These are phyloP conservation scores for Pelodiscus sinensis DNA, from an alignment of 2,113 vertebrate species.

Conservation along the genomic window DNA sequence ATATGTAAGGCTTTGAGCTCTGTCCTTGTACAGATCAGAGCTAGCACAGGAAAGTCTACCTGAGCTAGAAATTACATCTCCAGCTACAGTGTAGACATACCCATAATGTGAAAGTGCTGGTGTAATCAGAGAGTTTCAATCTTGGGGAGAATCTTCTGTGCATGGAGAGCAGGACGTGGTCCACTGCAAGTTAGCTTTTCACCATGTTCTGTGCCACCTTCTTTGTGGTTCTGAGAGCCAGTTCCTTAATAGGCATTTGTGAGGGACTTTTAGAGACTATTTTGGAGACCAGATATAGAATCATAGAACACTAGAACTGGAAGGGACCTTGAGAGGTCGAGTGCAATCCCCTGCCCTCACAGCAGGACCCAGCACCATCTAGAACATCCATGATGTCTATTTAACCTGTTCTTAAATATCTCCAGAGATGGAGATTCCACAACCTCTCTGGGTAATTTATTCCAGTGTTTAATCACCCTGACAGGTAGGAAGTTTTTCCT, in stretches of 20 bases:
- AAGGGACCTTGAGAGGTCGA: too few species aligned
- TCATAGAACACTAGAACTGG: too few species aligned
- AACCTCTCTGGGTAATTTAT: too few species aligned
- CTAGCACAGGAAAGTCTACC: not conserved
- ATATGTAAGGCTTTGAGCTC: not conserved
- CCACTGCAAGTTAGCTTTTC: not conserved
- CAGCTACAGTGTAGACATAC: not conserved
- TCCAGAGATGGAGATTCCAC: too few species aligned
- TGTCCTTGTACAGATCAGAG: not conserved
- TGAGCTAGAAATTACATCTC: not conserved
- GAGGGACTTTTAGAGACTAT: too few species aligned
- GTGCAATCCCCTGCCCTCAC: too few species aligned
- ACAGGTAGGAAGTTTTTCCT: too few species aligned
- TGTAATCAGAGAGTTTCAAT: not conserved
- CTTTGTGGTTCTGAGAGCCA: not conserved
- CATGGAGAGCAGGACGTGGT: not conserved
- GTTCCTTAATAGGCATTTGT: not conserved
- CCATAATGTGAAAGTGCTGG: not conserved
- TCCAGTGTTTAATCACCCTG: too few species aligned
- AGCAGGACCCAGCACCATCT: too few species aligned
- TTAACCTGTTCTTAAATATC: too few species aligned
- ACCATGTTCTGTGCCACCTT: not conserved
- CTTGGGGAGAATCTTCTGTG: not conserved
- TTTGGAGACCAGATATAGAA: too few species aligned
- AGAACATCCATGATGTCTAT: too few species aligned